These are phyloP conservation scores for Oreochromis grahami DNA, from an alignment of 2,797 vertebrate genomes.

Conservation along the genomic window DNA sequence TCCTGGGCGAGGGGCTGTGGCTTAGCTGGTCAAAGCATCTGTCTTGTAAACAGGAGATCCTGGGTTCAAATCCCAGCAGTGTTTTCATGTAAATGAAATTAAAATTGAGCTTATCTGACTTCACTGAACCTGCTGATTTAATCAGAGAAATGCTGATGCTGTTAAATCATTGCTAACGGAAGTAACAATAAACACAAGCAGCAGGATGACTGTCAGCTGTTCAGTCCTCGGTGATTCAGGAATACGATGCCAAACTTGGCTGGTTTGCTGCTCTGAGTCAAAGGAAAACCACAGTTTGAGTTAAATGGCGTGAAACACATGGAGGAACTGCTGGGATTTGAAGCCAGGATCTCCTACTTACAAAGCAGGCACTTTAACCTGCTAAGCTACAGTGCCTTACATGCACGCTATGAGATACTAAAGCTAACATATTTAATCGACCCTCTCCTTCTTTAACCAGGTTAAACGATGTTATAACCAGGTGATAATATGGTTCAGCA, in stretches of 20 bases:
- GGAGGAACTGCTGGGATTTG: accelerated
- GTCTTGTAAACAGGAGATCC: accelerated
- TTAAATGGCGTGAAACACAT: accelerated
- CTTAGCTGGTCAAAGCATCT: not conserved
- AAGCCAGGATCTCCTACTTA: not conserved
- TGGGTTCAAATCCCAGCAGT: not conserved
- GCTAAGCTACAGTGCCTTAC: not conserved
- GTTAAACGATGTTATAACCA: not conserved
- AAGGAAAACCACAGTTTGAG: not conserved
- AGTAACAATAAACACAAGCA: not conserved
- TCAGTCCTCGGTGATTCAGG: not conserved
- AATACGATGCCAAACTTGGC: not conserved
- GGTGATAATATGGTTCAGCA: accelerated
- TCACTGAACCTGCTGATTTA: not conserved
- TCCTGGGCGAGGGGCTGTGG: accelerated
- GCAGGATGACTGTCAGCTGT: not conserved
- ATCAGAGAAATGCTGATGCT: not conserved
- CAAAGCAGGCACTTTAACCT: not conserved
- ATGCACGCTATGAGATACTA: not conserved
- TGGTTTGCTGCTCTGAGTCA: not conserved
- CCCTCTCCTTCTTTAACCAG: not conserved
- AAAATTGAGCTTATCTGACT: not conserved
- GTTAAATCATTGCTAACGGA: too few species aligned
- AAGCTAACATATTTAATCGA: not conserved
- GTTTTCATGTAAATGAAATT: accelerated